Conservation (phyloP, 2,113 vertebrate genomes). For the Hydropotes inermis region DNA sequence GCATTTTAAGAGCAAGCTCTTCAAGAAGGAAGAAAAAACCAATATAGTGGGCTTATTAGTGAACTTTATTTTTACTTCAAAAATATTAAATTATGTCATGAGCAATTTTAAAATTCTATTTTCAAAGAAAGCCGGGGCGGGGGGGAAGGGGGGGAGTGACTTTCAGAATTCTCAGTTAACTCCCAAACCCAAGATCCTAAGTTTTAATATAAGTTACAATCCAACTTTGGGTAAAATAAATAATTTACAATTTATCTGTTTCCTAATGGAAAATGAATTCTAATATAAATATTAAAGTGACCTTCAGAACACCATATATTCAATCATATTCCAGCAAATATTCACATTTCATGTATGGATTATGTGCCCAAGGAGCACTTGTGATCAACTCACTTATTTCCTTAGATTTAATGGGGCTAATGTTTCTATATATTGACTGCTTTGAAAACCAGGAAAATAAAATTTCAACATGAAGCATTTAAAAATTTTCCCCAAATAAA, state of each 20-base stretch:
- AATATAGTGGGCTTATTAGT: background rate
- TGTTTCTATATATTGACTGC: background rate
- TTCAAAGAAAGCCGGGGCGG: background rate
- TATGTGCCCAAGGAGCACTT: background rate
- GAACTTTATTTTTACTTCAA: constrained; percentile 26
- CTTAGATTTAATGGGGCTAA: background rate
- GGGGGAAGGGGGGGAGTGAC: background rate
- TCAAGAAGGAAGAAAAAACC: constrained; percentile 24
- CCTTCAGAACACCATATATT: background rate
- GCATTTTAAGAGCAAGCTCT: constrained; percentile 8
- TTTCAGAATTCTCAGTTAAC: constrained; percentile 38
- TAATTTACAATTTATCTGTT: background rate
- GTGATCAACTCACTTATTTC: background rate
- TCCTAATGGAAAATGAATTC: constrained; percentile 23
- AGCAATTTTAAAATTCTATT: constrained; percentile 28
- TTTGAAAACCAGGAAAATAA: background rate
- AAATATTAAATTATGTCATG: constrained; percentile 25
- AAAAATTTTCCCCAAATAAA: background rate
- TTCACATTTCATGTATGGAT: background rate
- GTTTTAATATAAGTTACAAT: background rate
- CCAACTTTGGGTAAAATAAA: constrained; percentile 27
- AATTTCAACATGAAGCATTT: background rate
- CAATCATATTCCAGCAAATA: background rate
- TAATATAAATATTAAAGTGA: background rate
- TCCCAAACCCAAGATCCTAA: background rate